A percentile compares a stretch with the other conserved stretches of the same genome.
phyloP scores from a whole-genome alignment of 2,113 vertebrate genomes.

The Coptodon rendalli region DNA sequence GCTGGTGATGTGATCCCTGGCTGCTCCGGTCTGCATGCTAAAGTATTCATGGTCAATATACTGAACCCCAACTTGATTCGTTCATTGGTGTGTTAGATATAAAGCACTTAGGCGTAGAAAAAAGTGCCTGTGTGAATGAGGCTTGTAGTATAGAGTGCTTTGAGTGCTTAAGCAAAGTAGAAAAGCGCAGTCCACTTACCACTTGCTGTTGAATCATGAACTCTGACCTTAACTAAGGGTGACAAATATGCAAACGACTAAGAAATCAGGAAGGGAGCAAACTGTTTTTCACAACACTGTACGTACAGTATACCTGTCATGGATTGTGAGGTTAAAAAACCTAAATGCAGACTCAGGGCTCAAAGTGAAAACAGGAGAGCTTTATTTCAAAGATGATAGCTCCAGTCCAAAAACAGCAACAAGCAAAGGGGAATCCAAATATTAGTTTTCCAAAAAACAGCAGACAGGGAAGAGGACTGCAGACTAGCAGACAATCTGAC shows the following conservation, averaged over 20 bases:
- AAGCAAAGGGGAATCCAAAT: not conserved
- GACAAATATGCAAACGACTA: not conserved
- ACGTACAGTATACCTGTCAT: not conserved
- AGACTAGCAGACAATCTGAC: not conserved
- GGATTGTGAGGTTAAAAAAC: not conserved
- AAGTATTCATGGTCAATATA: not conserved
- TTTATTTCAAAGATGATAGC: not conserved
- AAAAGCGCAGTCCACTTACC: not conserved
- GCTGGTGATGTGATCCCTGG: not conserved
- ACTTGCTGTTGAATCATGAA: not conserved
- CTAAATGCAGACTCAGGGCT: not conserved
- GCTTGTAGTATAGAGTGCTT: not conserved
- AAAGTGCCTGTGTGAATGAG: not conserved
- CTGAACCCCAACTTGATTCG: not conserved
- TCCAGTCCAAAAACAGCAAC: not conserved
- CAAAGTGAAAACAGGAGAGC: not conserved
- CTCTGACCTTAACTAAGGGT: not conserved
- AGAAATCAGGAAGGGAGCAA: not conserved
- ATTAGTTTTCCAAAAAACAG: not conserved
- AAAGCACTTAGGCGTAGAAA: not conserved
- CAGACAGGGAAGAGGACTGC: not conserved
- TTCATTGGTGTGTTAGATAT: not conserved
- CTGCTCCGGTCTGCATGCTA: not conserved
- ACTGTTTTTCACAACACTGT: not conserved
- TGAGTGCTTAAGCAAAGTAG: not conserved